These are phyloP conservation scores for Aptenodytes patagonicus DNA, from an alignment of 2,113 vertebrate genomes.

Conservation along the genomic window DNA sequence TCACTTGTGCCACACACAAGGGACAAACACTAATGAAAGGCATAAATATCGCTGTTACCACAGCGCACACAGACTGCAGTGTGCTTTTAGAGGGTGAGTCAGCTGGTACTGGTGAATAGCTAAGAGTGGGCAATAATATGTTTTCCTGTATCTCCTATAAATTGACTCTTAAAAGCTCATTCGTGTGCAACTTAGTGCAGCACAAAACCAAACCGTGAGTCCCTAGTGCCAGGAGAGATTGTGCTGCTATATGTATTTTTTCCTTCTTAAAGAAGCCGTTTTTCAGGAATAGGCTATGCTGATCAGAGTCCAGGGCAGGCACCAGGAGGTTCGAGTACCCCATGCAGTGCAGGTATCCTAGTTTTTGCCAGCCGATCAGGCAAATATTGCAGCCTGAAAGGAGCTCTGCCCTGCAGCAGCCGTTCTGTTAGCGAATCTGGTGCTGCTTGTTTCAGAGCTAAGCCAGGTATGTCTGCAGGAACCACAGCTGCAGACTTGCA, in stretches of 20 bases:
- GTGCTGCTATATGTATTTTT: neutral
- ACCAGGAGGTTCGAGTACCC: neutral
- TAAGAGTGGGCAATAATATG: neutral
- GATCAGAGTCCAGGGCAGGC: neutral
- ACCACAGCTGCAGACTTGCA: neutral
- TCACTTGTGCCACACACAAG: neutral
- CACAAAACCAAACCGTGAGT: neutral
- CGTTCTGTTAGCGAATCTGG: no score
- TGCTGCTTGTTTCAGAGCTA: neutral
- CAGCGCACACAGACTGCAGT: neutral
- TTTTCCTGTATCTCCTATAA: neutral
- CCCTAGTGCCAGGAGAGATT: neutral
- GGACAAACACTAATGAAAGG: neutral
- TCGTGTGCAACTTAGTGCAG: neutral
- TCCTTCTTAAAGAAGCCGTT: neutral
- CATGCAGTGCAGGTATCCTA: neutral
- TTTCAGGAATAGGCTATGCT: neutral
- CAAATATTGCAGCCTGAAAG: neutral
- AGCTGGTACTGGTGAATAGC: neutral
- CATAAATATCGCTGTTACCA: neutral
- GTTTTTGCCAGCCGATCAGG: neutral
- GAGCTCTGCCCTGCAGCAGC: neutral
- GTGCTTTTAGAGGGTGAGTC: neutral
- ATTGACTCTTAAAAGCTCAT: neutral
- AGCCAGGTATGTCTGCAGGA: neutral